A percentile compares a stretch with the other conserved stretches of the same genome.
phyloP scores from a whole-genome alignment of 2,888 invertebrate genomes.

The Oithona nana region DNA sequence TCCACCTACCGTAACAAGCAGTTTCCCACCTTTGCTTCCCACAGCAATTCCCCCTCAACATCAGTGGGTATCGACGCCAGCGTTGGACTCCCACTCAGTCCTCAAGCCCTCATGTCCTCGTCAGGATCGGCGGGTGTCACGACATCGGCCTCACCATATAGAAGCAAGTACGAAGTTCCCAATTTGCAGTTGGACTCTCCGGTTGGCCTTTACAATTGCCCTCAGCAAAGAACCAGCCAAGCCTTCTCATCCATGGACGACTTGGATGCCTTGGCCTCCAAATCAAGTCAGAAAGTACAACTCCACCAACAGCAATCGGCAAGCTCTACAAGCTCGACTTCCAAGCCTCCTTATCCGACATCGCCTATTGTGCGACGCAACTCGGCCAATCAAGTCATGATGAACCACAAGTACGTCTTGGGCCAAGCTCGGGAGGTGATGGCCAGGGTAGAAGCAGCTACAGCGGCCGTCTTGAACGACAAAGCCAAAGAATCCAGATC shows the following conservation, averaged over 20 bases:
- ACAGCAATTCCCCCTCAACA: conserved; percentile 7
- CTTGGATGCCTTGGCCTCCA: conserved; percentile 22
- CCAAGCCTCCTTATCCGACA: not conserved
- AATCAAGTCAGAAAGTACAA: not conserved
- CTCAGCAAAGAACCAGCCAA: conserved; percentile 27
- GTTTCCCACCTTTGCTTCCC: conserved; percentile 26
- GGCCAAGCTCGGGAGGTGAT: not conserved
- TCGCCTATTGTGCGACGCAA: not conserved
- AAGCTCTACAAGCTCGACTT: not conserved
- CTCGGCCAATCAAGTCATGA: not conserved
- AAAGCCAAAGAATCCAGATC: not conserved
- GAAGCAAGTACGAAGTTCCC: conserved; percentile 19
- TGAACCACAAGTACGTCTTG: not conserved
- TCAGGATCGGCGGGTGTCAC: conserved; percentile 20
- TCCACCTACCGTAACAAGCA: conserved; percentile 28
- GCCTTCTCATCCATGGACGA: conserved; percentile 26
- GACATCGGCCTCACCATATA: conserved; percentile 21
- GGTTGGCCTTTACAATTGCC: conserved; percentile 28
- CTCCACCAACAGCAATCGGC: not conserved
- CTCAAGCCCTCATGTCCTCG: conserved; percentile 11
- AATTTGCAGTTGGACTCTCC: conserved; percentile 23
- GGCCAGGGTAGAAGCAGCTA: not conserved
- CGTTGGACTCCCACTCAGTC: not conserved
- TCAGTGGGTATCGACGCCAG: not conserved
- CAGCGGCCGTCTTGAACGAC: not conserved